phyloP scores from a whole-genome alignment of 1,140 invertebrate genomes.

The Rhopalosiphum padi region DNA sequence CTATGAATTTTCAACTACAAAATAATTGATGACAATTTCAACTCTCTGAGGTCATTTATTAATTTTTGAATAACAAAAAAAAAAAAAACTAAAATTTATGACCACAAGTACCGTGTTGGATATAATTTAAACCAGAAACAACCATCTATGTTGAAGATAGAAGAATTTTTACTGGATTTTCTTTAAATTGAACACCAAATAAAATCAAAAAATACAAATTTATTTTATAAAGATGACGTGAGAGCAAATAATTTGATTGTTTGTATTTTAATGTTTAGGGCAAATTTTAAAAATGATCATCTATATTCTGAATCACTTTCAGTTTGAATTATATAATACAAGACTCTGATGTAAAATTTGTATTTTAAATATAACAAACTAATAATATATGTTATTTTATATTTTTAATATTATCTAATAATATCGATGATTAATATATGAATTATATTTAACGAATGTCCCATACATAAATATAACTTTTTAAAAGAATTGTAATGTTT shows the following conservation, averaged over 20 bases:
- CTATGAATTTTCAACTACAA: no score
- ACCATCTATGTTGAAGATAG: no score
- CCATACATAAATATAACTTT: not conserved
- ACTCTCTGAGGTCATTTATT: no score
- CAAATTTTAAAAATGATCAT: no score
- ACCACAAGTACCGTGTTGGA: not conserved
- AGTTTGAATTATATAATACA: no score
- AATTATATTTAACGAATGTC: not conserved
- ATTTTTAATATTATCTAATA: not conserved
- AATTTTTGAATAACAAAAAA: not conserved
- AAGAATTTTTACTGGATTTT: no score
- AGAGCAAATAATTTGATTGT: not conserved
- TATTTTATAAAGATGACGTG: not conserved
- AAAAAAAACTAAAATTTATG: not conserved
- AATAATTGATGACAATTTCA: not conserved
- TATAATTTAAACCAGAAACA: not conserved
- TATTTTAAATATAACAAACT: not conserved
- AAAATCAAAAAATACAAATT: not conserved
- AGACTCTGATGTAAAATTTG: not conserved
- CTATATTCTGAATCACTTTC: no score
- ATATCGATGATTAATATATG: not conserved
- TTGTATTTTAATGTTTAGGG: not conserved
- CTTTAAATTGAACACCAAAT: no score
- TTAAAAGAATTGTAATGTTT: not conserved
- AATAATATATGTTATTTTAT: not conserved